Evolutionary conservation across 2,888 invertebrate species (phyloP), one percentile per base, ranked within the genome.

Genomic region (Cryptophagus acutangulus): DNA sequence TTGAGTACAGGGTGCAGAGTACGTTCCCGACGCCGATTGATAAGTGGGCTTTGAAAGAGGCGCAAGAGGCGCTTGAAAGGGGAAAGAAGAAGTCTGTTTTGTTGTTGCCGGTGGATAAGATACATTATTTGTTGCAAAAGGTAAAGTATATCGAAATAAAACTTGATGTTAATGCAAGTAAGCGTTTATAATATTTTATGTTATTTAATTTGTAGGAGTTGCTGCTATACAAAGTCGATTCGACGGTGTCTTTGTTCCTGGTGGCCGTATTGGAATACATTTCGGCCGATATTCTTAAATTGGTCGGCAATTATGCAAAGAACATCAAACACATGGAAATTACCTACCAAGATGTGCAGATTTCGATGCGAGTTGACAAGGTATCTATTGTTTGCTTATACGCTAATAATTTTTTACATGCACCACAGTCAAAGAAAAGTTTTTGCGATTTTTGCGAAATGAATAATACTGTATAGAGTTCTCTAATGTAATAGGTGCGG

Each of bases 351-450:
- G 97, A 97, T 68, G 90, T 99, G 63, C 87, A 89, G 73, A 94
- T 96, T 39, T 95, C 96, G 36, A 92, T 97, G 88, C 92, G 90
- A 67, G 96, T 95, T 38, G 97, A 97, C 68, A 92, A 93, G 84
- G 94, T 92, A 70, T 45, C 40, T 20, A 6, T 20, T 5, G 20
- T 20, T 20, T 20, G 20, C 5, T 20, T 6, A 20, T 20, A 6
- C n/a, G 9, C 5, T 20, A 20, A 20, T 20, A 9, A 20, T 20
- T 20, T 20, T n/a, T n/a, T n/a, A n/a, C n/a, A n/a, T n/a, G n/a
- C n/a, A n/a, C n/a, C n/a, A n/a, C 9, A 20, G 6, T 20, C 9
- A 20, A 20, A 20, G 20, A 20, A 8, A 20, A 20, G 6, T 8
- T 9, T 20, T 20, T 20, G 20, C 9, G 20, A 8, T 20, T 6